phyloP scores from a whole-genome alignment of 2,113 vertebrate genomes.

The Coryphaenoides rupestris region DNA sequence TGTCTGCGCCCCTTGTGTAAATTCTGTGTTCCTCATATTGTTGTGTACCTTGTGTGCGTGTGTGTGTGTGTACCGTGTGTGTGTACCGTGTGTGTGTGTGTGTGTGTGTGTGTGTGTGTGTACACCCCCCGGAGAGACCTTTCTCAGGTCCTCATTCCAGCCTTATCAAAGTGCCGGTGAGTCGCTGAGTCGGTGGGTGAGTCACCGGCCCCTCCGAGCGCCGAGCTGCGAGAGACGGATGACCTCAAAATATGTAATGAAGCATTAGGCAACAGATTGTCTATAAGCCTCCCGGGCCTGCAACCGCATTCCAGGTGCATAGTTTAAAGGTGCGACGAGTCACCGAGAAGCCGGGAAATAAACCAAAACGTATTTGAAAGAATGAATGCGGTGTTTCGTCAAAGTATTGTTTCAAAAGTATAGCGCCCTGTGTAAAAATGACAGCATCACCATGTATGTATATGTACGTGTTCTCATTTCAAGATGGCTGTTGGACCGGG shows the following conservation, averaged over 20 bases:
- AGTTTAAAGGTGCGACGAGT: no score
- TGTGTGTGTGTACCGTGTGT: constrained; percentile 15
- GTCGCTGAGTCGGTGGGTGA: no score
- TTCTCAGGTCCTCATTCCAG: constrained; percentile 1
- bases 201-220: constrained; percentile 5
- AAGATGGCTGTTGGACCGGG: no score
- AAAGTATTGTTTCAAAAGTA: no score
- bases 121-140: constrained; percentile 1
- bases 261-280: neutral
- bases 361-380: no score
- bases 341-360: no score
- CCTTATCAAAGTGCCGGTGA: constrained; percentile 1
- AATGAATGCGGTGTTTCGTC: no score
- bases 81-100: constrained; percentile 9
- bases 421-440: no score
- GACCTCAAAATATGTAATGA: neutral
- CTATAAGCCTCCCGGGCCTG: no score
- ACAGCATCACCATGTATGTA: no score
- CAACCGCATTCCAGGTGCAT: no score
- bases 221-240: constrained; percentile 9
- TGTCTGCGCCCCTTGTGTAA: constrained; percentile 10
- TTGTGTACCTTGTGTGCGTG: constrained; percentile 23
- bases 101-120: constrained; percentile 17
- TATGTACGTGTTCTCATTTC: no score
- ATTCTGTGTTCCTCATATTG: constrained; percentile 16